Base-by-base conservation (phyloP, 2,113 vertebrate genomes). In the zebrafish (Danio rerio) region DNA sequence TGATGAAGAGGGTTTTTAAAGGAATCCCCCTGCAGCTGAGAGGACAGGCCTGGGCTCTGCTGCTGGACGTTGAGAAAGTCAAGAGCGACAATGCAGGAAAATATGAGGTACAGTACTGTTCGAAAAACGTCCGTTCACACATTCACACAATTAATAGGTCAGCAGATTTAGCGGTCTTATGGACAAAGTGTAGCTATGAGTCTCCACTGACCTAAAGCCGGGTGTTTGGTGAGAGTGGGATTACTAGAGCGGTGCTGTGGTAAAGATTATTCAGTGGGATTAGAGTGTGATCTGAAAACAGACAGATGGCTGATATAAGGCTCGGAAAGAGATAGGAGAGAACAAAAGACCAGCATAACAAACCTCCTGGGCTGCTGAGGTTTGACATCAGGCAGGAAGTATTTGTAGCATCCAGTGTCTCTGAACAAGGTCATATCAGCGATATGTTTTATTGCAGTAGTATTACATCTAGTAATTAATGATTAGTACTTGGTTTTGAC, bases 1-100 rank as follows among this genome's bases (percentile, higher is more conserved):
- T 98, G 96, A 91, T 90, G 81, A 96, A 96, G 77, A 93, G 96
- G 9, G 95, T 97, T 7, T 98, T 96, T 88, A 97, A 98, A 91
- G 96, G 96, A 11, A 95, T 98, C 84, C 96, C 96, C 0, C 94
- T 97, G 9, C 96, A 96, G 90, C 94, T 97, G 15, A 92, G 96
- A 86, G 96, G 96, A 13, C 96, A 97, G 86, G 95, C 94, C 40
- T 98, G 96, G 96, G 94, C 95, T 0, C 89, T 96, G 76, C 92
- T 98, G 68, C 89, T 98, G 91, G 96, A 97, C 0, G 86, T 97
- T 0, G 96, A 96, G 72, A 95, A 93, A 83, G 87, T 96, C 68
- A 98, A 97, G 89, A 80, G 86, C 20, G 94, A 94, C 3, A 97
- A 96, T 0, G 6, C 85, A 5, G 96, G 96, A 55, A 97, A 96